Evolutionary conservation across 1,140 invertebrate species (phyloP).

Genomic region (Drosophila biarmipes): DNA sequence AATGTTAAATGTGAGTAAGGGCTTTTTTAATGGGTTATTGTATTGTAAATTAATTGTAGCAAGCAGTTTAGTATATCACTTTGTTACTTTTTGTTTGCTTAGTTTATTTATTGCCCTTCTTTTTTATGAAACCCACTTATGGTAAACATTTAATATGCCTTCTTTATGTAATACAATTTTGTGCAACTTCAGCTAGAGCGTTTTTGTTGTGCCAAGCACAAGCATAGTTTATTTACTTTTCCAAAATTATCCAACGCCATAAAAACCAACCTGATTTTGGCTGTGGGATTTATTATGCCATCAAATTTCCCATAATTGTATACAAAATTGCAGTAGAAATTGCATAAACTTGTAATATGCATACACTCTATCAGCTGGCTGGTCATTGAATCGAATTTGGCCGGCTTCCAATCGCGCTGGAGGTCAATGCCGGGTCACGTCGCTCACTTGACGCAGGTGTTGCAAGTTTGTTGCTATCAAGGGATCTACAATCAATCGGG

Average conservation of each 20-base stretch:
- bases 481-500: constrained; percentile 7
- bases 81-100: background rate
- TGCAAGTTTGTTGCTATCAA: constrained; percentile 43
- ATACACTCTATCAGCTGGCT: background rate
- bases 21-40: background rate
- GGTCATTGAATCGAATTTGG: constrained; percentile 16
- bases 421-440: constrained; percentile 18
- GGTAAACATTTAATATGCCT: background rate
- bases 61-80: too few species aligned
- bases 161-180: constrained; percentile 7
- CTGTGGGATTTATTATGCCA: too few species aligned
- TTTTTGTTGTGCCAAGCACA: background rate
- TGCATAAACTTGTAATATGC: background rate
- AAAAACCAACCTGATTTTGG: background rate
- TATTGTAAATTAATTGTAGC: background rate
- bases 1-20: background rate
- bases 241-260: background rate
- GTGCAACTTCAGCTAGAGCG: background rate
- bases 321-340: background rate
- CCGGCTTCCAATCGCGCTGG: constrained; percentile 15
- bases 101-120: background rate
- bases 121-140: background rate
- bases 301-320: background rate
- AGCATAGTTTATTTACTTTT: constrained; percentile 1
- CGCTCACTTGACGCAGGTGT: constrained; percentile 25